Conservation (phyloP, 2,797 vertebrate genomes). For the Remorina albescens region DNA sequence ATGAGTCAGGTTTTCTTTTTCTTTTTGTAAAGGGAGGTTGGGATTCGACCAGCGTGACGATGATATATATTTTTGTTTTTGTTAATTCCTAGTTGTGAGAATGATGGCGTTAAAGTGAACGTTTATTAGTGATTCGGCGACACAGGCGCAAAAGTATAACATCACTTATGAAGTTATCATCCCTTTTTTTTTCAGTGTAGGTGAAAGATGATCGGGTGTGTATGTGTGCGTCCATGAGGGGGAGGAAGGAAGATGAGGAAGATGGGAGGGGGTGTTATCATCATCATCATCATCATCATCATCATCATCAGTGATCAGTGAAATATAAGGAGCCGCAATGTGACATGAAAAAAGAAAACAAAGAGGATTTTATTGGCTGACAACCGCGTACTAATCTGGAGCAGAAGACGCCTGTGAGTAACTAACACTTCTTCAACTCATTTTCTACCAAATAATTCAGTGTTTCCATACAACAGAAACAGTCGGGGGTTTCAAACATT, state of each 20-base stretch:
- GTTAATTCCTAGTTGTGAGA: no score
- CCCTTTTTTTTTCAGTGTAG: constrained; percentile 22
- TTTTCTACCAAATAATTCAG: no score
- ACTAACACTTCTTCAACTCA: background rate
- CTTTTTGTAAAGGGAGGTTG: no score
- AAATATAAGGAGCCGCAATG: constrained; percentile 47
- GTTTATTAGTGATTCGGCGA: no score
- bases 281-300: constrained; percentile 20
- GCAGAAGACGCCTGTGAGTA: constrained; percentile 46
- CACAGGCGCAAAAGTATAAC: no score
- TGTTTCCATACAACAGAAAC: background rate
- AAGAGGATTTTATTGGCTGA: background rate
- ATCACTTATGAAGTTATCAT: background rate
- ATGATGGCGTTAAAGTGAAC: background rate
- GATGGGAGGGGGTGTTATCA: constrained; percentile 45
- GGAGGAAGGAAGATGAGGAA: constrained; percentile 29
- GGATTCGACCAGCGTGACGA: no score
- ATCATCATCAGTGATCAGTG: constrained; percentile 53
- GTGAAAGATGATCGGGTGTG: background rate
- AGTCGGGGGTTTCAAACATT: no score
- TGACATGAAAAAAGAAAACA: constrained; percentile 17
- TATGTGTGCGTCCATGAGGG: background rate
- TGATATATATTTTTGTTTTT: no score
- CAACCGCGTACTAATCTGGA: constrained; percentile 1
- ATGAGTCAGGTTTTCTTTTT: no score